phyloP scores from a whole-genome alignment of 2,888 invertebrate genomes.

The Mesorhabditis spiculigera region DNA sequence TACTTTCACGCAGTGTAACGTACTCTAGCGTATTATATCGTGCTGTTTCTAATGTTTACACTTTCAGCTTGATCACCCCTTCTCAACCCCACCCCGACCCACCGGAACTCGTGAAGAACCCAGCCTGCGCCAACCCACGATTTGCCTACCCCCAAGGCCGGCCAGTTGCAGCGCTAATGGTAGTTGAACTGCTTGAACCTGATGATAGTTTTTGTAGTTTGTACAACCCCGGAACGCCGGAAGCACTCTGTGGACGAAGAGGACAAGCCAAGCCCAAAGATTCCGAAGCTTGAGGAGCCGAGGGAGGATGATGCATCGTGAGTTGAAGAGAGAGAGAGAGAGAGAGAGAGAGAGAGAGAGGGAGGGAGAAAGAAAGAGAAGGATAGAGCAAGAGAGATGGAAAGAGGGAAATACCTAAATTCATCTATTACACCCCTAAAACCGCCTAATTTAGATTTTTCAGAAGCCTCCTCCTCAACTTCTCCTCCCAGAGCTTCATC shows the following conservation, averaged over 20 bases:
- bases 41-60: no score
- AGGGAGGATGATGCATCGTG: conserved; percentile 10
- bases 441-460: conserved; percentile 7
- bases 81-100: neutral
- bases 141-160: neutral
- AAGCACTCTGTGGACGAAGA: neutral
- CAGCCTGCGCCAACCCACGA: neutral
- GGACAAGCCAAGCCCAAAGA: neutral
- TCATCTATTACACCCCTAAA: neutral
- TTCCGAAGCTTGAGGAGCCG: neutral
- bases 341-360: no score
- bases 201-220: neutral
- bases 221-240: neutral
- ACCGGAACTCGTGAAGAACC: neutral
- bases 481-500: conserved; percentile 29
- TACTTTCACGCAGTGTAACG: no score
- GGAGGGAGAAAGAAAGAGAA: no score
- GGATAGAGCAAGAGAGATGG: no score
- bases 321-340: neutral
- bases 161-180: neutral
- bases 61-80: no score
- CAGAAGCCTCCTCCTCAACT: conserved; percentile 24
- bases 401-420: no score
- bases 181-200: neutral
- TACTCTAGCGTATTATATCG: no score